These are phyloP conservation scores for Phocoena phocoena DNA, from an alignment of 2,113 vertebrate genomes.

Conservation along the genomic window DNA sequence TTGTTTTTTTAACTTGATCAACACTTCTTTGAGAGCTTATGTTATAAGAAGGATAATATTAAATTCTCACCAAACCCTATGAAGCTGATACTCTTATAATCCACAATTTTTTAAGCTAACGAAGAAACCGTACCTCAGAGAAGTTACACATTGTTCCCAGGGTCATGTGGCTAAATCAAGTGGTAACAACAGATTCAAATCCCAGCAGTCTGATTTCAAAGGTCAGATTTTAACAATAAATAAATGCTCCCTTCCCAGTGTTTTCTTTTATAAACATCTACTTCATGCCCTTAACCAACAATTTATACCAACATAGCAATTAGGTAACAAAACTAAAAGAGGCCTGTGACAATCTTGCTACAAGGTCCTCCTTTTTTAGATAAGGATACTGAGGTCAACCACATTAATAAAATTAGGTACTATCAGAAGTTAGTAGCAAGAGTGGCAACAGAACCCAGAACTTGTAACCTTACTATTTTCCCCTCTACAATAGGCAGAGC, in stretches of 20 bases:
- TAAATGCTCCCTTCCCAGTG: accelerated
- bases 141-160: not conserved
- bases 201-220: not conserved
- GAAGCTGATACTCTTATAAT: not conserved
- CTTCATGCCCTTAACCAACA: not conserved
- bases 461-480: not conserved
- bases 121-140: not conserved
- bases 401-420: not conserved
- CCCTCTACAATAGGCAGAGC: not conserved
- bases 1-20: not conserved
- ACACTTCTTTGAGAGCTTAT: not conserved
- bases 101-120: not conserved
- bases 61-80: not conserved
- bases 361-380: not conserved
- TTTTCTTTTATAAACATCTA: not conserved
- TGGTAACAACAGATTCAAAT: not conserved
- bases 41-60: not conserved
- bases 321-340: not conserved
- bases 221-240: not conserved
- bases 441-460: not conserved
- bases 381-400: not conserved
- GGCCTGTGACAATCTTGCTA: not conserved
- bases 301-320: not conserved
- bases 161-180: accelerated
- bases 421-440: not conserved